These are phyloP conservation scores for Heliconius melpomene DNA, from an alignment of 1,140 invertebrate species.

Conservation along the genomic window DNA sequence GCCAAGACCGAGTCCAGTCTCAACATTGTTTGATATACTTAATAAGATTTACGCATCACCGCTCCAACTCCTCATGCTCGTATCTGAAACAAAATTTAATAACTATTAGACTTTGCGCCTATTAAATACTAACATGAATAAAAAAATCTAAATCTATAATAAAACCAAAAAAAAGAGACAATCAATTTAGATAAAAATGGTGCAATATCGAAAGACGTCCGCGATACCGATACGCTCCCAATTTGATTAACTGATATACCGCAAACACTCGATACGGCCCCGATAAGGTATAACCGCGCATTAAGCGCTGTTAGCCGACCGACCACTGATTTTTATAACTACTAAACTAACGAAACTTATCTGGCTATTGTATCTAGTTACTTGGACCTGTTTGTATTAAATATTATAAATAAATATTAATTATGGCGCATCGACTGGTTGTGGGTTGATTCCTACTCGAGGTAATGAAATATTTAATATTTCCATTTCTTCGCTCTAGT, in stretches of 20 bases:
- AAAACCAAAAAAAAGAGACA: constrained; percentile 74
- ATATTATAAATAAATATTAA: constrained; percentile 2
- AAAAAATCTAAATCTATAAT: constrained; percentile 43
- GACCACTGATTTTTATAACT: constrained; percentile 75
- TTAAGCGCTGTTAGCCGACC: constrained; percentile 75
- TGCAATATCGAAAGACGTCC: constrained; percentile 66
- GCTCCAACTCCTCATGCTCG: constrained; percentile 51
- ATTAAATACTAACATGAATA: constrained; percentile 57
- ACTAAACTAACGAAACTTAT: constrained; percentile 64
- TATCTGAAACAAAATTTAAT: constrained; percentile 55
- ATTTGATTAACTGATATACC: constrained; percentile 77
- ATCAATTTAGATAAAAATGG: constrained; percentile 78
- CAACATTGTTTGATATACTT: constrained; percentile 45
- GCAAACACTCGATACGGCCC: constrained; percentile 67
- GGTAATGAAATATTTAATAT: too few species aligned
- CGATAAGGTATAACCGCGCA: constrained; percentile 70
- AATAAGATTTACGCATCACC: constrained; percentile 35
- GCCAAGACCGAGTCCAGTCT: constrained; percentile 43
- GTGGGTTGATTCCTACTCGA: too few species aligned
- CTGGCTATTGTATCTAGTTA: constrained; percentile 47
- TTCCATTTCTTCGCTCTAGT: too few species aligned
- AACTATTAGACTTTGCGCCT: constrained; percentile 21
- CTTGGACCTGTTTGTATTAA: not conserved
- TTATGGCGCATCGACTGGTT: too few species aligned
- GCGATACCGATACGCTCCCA: constrained; percentile 75